Evolutionary conservation across 2,797 vertebrate genomes (phyloP).

Genomic region (Eutrigla gurnardus): DNA sequence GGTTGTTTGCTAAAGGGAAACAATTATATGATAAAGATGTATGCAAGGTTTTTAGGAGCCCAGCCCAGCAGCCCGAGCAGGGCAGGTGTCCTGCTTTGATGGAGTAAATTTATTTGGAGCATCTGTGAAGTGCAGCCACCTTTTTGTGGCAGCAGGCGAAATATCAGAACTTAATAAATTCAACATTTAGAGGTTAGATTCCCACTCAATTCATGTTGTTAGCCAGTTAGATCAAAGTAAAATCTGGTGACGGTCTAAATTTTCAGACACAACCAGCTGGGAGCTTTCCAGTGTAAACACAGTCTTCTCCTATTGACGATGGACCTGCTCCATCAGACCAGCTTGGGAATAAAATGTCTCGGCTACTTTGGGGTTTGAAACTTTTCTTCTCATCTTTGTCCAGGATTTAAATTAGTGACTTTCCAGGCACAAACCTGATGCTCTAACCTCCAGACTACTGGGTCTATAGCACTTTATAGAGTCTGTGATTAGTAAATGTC

Average conservation of each 20-base stretch:
- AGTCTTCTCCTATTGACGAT: slow-evolving; percentile 16
- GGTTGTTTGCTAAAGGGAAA: too few species aligned
- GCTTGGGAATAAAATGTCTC: slow-evolving; percentile 23
- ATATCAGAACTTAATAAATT: slow-evolving; percentile 29
- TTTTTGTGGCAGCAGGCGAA: slow-evolving; percentile 5
- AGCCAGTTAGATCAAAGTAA: not conserved
- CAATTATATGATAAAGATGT: not conserved
- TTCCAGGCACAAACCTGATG: slow-evolving; percentile 25
- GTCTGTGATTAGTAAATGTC: not conserved
- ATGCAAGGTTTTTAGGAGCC: not conserved
- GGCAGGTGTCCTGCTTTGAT: slow-evolving; percentile 8
- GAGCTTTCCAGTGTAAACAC: slow-evolving; percentile 29
- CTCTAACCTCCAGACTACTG: slow-evolving; percentile 16
- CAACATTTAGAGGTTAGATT: slow-evolving; percentile 11
- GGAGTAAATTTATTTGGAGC: slow-evolving; percentile 7
- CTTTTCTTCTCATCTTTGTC: slow-evolving; percentile 22
- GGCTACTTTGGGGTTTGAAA: slow-evolving; percentile 32
- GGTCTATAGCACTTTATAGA: slow-evolving; percentile 9
- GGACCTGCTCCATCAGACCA: slow-evolving; percentile 19
- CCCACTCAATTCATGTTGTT: not conserved
- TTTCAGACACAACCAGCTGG: slow-evolving; percentile 10
- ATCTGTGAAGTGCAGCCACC: slow-evolving; percentile 3
- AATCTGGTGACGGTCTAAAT: not conserved
- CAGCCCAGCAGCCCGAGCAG: not conserved
- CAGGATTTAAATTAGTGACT: slow-evolving; percentile 35